A percentile compares a stretch with the other conserved stretches of the same genome.
Conservation (phyloP, 2,888 invertebrate genomes). For the Cosmopolites sordidus region DNA sequence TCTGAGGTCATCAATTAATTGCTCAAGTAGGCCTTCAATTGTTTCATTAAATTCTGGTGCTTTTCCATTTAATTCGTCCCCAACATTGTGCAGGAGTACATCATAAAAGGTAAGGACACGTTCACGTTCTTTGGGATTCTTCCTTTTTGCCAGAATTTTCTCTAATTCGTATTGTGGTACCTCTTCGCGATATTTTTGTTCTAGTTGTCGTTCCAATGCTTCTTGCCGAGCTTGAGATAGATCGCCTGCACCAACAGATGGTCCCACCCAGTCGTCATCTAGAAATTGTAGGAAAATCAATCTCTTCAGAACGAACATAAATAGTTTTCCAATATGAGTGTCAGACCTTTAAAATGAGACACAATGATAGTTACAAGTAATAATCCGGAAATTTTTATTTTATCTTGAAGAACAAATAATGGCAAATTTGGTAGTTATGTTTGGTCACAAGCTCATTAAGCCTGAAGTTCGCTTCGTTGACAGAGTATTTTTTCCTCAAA, state of each 20-base stretch:
- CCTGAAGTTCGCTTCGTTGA: too few relatives aligned
- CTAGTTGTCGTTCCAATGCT: constrained; percentile 37
- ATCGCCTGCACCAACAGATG: constrained; percentile 22
- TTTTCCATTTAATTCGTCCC: constrained; percentile 47
- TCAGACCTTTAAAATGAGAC: too few relatives aligned
- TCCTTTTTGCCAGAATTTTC: constrained; percentile 42
- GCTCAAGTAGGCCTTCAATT: constrained; percentile 41
- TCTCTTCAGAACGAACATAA: too few relatives aligned
- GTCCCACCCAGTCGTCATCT: constrained; percentile 23
- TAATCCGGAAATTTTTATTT: too few relatives aligned
- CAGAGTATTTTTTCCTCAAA: too few relatives aligned
- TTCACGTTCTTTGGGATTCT: constrained; percentile 43
- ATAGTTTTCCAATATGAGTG: too few relatives aligned
- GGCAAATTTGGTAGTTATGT: too few relatives aligned
- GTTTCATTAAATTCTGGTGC: constrained; percentile 36
- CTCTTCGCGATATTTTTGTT: constrained; percentile 38
- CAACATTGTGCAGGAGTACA: constrained; percentile 46
- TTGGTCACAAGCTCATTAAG: too few relatives aligned
- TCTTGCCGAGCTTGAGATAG: constrained; percentile 13
- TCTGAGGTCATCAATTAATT: constrained; percentile 41
- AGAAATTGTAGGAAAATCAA: neutral
- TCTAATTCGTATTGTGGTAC: constrained; percentile 44
- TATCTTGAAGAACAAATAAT: too few relatives aligned
- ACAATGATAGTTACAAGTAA: too few relatives aligned
- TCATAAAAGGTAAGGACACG: constrained; percentile 47